Evolutionary conservation across 2,888 invertebrate species (phyloP).

Genomic region (Melipona beecheii): DNA sequence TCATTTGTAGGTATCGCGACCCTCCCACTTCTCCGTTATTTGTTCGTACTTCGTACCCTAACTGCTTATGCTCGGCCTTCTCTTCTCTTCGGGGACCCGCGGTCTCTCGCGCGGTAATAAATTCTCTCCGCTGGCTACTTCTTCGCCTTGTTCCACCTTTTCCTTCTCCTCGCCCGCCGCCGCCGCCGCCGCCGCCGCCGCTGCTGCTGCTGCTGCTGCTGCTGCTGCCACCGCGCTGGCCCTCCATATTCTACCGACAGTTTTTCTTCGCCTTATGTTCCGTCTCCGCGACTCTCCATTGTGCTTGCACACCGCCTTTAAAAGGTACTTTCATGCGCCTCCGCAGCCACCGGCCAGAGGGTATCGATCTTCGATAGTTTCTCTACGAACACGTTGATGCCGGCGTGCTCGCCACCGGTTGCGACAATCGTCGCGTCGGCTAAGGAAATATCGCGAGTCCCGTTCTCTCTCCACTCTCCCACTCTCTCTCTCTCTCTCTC

Average conservation of each 20-base stretch:
- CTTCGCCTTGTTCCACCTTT: slow-evolving; percentile 56
- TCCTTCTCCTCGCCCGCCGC: slow-evolving; percentile 15
- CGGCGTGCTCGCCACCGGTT: neutral
- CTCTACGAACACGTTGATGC: slow-evolving; percentile 13
- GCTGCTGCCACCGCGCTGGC: neutral
- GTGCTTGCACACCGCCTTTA: slow-evolving; percentile 61
- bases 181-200: slow-evolving; percentile 7
- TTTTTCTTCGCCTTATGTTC: slow-evolving; percentile 58
- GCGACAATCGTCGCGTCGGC: neutral
- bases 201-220: neutral
- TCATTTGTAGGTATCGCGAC: slow-evolving; percentile 70
- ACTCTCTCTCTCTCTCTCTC: no score
- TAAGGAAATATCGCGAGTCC: neutral
- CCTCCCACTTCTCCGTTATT: slow-evolving; percentile 68
- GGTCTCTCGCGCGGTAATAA: slow-evolving; percentile 72
- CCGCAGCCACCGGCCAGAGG: slow-evolving; percentile 8
- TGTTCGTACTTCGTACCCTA: slow-evolving; percentile 66
- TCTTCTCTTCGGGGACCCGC: slow-evolving; percentile 55
- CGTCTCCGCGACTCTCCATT: slow-evolving; percentile 56
- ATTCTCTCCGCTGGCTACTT: slow-evolving; percentile 69
- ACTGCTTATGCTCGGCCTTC: slow-evolving; percentile 59
- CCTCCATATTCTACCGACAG: slow-evolving; percentile 53
- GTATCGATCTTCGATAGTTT: slow-evolving; percentile 45
- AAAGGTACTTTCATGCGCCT: slow-evolving; percentile 37
- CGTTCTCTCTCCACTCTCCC: neutral